These are phyloP conservation scores for Haemorhous mexicanus DNA, from an alignment of 2,113 vertebrate genomes.

Conservation along the genomic window DNA sequence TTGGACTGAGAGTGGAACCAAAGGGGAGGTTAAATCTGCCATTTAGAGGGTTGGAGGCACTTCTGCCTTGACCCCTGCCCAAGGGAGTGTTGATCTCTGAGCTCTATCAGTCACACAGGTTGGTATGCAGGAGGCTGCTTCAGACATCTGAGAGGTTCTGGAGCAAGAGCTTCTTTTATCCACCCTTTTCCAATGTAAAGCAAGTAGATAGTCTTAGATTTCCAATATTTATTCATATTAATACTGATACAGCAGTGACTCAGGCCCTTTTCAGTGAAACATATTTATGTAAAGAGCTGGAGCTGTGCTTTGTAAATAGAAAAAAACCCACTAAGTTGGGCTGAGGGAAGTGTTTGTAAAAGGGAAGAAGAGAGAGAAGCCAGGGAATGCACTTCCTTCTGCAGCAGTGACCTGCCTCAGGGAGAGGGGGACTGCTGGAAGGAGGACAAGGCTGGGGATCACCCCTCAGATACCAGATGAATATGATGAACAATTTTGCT, in stretches of 20 bases:
- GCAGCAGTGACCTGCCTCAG: not conserved
- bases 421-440: not conserved
- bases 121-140: not conserved
- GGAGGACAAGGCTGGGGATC: not conserved
- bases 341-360: not conserved
- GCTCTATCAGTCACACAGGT: not conserved
- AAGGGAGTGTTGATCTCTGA: not conserved
- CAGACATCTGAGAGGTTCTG: not conserved
- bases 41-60: not conserved
- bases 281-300: not conserved
- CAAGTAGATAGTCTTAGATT: not conserved
- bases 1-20: not conserved
- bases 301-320: not conserved
- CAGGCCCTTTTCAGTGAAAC: not conserved
- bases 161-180: not conserved
- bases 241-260: not conserved
- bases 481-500: not conserved
- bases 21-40: not conserved
- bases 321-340: not conserved
- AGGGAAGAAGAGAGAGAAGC: not conserved
- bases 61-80: not conserved
- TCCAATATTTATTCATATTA: not conserved
- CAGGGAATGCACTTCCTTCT: not conserved
- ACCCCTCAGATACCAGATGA: not conserved
- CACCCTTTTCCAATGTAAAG: not conserved